Base-by-base conservation (phyloP, 2,797 vertebrate species). In the Ambastaia sidthimunki region DNA sequence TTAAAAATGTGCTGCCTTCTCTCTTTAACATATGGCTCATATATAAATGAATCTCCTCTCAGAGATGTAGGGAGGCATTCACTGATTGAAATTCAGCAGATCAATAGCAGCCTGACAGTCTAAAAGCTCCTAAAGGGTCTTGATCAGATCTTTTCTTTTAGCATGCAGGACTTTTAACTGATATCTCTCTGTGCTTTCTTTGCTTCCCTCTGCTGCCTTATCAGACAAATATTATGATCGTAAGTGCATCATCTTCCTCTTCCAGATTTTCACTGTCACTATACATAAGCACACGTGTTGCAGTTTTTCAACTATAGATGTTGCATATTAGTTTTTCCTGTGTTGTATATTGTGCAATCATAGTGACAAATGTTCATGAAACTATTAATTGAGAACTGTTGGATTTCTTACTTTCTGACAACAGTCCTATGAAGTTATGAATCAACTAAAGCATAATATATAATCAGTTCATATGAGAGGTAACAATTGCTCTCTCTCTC, bases 181-280 rank as follows among this genome's bases (percentile, higher is more conserved):
- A 16, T 44, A 15, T 66, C n/a, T 50, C 18, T 69, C 18, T 60
- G 48, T 50, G 3, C 48, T 50, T 50, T 50, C 28, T 21, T 73
- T 80, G 68, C 70, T 74, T 71, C 66, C 25, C 28, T 18, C 72
- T 70, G 44, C 19, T 70, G 77, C 66, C 55, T 31, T 69, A 7
- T 78, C 80, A 89, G 87, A 87, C 80, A 59, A 62, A 25, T 76
- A 79, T 76, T 67, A 50, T n/a, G 37, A 84, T 47, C 4, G 87
- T 89, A 82, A 86, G 87, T 87, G 62, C 18, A 65, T 70, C 60
- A 4, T 62, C 66, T 65, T 41, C 34, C 28, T 66, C 13, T 21
- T 2, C 21, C 7, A 16, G n/a, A 11, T 16, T 7, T 28, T 1
- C 48, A 25, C 37, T 41, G 37, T 41, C 37, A 41, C 37, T 41